Conservation (phyloP, 2,888 invertebrate species). For the Drosophila suboccidentalis region DNA sequence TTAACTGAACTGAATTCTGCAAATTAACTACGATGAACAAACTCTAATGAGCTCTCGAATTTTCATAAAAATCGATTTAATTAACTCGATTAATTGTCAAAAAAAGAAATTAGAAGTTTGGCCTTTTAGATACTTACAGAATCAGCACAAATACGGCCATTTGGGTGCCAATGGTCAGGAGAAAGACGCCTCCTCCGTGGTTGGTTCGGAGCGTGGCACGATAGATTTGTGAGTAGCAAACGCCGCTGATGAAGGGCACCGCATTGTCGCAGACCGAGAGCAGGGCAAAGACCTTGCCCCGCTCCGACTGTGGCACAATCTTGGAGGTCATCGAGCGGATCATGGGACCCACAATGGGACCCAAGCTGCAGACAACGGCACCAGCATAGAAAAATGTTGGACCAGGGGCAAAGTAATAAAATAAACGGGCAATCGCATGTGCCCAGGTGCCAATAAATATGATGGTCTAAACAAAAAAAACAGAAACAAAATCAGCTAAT, state of each 20-base stretch:
- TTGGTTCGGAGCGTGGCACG: conserved; percentile 88
- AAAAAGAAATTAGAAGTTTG: not conserved
- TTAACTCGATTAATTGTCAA: too few relatives aligned
- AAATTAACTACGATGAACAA: too few relatives aligned
- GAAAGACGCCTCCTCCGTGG: conserved; percentile 89
- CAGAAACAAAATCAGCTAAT: not conserved
- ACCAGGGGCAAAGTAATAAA: conserved; percentile 88
- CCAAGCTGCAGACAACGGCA: conserved; percentile 91
- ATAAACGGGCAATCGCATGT: conserved; percentile 89
- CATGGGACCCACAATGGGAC: conserved; percentile 92
- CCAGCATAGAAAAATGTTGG: conserved; percentile 89
- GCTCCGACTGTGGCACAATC: conserved; percentile 89
- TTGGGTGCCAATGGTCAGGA: conserved; percentile 91
- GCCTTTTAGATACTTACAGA: conserved; percentile 90
- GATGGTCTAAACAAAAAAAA: conserved; percentile 86
- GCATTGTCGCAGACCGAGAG: conserved; percentile 93
- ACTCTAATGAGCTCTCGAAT: too few relatives aligned
- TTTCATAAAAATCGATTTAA: too few relatives aligned
- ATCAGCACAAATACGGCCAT: conserved; percentile 88
- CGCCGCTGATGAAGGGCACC: conserved; percentile 91
- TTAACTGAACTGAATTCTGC: too few relatives aligned
- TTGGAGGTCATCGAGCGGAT: conserved; percentile 94
- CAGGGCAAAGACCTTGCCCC: conserved; percentile 93
- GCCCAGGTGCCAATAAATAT: conserved; percentile 90
- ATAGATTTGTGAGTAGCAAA: conserved; percentile 90